Percentiles rank a stretch among this genome's conserved stretches.
Conservation (phyloP, 1,140 invertebrate species). For the Lutraria rhynchaena region DNA sequence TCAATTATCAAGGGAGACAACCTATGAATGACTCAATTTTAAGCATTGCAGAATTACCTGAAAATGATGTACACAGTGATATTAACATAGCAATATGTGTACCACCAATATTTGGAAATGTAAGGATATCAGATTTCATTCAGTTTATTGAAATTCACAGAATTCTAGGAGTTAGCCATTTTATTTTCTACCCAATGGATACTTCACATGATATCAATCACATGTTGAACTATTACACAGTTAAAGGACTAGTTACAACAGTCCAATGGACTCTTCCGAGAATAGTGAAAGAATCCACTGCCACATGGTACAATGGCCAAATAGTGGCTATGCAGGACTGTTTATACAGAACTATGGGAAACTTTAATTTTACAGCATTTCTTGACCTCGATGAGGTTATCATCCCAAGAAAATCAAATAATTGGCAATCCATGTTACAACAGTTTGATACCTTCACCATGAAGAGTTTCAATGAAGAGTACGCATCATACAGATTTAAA, state of each 20-base stretch:
- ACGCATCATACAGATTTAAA: slow-evolving; percentile 75
- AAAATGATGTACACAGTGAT: background rate
- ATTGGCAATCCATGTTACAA: slow-evolving; percentile 68
- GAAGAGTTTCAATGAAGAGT: slow-evolving; percentile 7
- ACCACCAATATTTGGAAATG: slow-evolving; percentile 79
- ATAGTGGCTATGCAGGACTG: slow-evolving; percentile 80
- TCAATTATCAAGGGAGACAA: slow-evolving; percentile 6
- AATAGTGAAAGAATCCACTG: slow-evolving; percentile 37
- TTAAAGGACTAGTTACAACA: slow-evolving; percentile 63
- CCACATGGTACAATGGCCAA: slow-evolving; percentile 81
- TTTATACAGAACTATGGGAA: slow-evolving; percentile 76
- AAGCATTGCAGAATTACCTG: slow-evolving; percentile 5
- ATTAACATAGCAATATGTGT: slow-evolving; percentile 85
- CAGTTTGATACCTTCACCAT: slow-evolving; percentile 11
- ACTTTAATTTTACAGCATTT: slow-evolving; percentile 77
- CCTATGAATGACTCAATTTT: background rate
- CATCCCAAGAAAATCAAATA: slow-evolving; percentile 68
- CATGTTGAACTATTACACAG: slow-evolving; percentile 72
- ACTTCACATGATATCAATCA: slow-evolving; percentile 64
- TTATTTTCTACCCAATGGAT: slow-evolving; percentile 77
- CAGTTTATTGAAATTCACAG: slow-evolving; percentile 80
- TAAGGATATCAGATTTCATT: slow-evolving; percentile 71
- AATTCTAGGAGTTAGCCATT: slow-evolving; percentile 75
- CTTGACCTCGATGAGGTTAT: slow-evolving; percentile 81
- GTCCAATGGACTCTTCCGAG: slow-evolving; percentile 74